phyloP scores from a whole-genome alignment of 2,797 vertebrate genomes.

The Poeciliopsis infans region DNA sequence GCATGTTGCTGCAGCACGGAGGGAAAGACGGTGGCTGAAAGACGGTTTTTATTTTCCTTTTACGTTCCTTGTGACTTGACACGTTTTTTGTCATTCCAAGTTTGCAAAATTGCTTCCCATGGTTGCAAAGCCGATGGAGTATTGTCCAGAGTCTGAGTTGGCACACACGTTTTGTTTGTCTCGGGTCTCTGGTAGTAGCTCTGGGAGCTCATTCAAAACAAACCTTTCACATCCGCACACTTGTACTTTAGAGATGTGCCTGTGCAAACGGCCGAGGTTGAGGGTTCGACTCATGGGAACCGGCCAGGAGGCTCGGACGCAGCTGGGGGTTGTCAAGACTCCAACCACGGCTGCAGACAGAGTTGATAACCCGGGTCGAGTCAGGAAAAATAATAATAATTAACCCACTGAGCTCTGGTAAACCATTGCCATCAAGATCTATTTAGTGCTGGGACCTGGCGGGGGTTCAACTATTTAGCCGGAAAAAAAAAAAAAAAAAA shows the following conservation, averaged over 20 bases:
- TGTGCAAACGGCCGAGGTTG: slow-evolving; percentile 15
- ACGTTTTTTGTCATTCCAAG: background rate
- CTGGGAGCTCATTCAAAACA: slow-evolving; percentile 27
- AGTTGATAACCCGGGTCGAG: slow-evolving; percentile 13
- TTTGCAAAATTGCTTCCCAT: background rate
- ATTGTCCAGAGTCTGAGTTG: slow-evolving; percentile 21
- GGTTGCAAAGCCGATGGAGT: slow-evolving; percentile 20
- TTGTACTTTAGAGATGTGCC: background rate
- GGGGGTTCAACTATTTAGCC: slow-evolving; percentile 46
- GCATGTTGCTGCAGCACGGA: background rate
- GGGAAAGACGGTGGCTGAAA: background rate
- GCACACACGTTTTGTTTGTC: slow-evolving; percentile 23
- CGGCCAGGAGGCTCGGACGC: slow-evolving; percentile 13
- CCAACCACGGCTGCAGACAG: slow-evolving; percentile 12
- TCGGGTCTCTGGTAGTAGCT: slow-evolving; percentile 39
- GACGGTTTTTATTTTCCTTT: background rate
- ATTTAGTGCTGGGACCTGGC: slow-evolving; percentile 46
- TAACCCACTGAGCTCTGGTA: slow-evolving; percentile 24
- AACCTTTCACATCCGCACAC: background rate
- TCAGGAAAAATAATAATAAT: background rate
- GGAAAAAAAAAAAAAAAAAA: slow-evolving; percentile 31
- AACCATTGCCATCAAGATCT: slow-evolving; percentile 51
- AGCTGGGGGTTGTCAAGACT: slow-evolving; percentile 19
- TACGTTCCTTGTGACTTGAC: background rate
- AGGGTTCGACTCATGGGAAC: slow-evolving; percentile 42